These are phyloP conservation scores for Coelinius sp. DNA, from an alignment of 2,888 invertebrate genomes.

Conservation along the genomic window DNA sequence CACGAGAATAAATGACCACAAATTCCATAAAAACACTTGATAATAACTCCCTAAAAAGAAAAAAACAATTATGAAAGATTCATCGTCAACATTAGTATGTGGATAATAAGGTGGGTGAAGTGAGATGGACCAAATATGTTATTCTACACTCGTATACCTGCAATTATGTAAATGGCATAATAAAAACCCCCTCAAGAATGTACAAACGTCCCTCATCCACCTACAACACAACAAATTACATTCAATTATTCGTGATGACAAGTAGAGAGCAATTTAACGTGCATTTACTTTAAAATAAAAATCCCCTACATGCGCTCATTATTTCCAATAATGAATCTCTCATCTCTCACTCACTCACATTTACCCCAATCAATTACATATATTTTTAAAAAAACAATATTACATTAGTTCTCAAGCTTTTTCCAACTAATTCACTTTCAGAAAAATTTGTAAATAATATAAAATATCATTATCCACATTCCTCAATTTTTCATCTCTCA, in stretches of 20 bases:
- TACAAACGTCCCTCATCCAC: background rate
- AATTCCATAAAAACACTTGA: too few species aligned
- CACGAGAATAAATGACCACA: conserved; percentile 26
- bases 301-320: background rate
- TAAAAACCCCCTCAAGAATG: background rate
- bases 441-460: background rate
- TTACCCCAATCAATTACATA: conserved; percentile 1
- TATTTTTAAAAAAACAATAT: background rate
- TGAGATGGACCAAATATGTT: background rate
- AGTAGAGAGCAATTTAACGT: conserved; percentile 25
- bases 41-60: background rate
- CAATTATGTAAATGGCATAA: conserved; percentile 15
- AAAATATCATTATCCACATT: conserved; percentile 9
- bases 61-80: background rate
- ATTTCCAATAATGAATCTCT: background rate
- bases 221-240: background rate
- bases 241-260: conserved; percentile 14
- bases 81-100: background rate
- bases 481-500: background rate
- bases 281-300: conserved; percentile 15
- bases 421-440: conserved; percentile 44
- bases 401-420: background rate
- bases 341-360: background rate
- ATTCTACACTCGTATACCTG: conserved; percentile 5
- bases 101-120: conserved; percentile 1